A percentile compares a stretch with the other conserved stretches of the same genome.
phyloP scores from a whole-genome alignment of 2,797 vertebrate genomes.

The Tolypeutes matacus region DNA sequence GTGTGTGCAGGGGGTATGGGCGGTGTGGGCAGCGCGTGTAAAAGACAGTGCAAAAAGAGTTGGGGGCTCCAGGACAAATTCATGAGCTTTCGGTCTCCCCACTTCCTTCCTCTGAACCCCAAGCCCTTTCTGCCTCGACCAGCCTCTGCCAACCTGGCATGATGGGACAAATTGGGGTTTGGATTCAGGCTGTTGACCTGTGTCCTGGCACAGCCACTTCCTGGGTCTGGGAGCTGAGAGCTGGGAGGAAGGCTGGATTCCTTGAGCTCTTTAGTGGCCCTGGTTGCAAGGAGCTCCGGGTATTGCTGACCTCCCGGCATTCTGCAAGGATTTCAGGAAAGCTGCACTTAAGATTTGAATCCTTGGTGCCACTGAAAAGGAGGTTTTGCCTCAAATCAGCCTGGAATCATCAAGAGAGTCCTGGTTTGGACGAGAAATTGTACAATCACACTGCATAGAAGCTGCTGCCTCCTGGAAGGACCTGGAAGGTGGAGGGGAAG shows the following conservation, averaged over 20 bases:
- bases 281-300: background rate
- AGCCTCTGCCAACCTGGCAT: background rate
- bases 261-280: background rate
- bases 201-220: background rate
- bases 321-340: fast-evolving
- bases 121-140: background rate
- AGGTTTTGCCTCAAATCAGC: background rate
- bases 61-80: background rate
- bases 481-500: background rate
- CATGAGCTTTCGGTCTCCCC: background rate
- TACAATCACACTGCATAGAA: too few species aligned
- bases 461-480: background rate
- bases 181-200: fast-evolving
- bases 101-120: background rate
- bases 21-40: background rate
- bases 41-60: too few species aligned
- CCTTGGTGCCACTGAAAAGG: too few species aligned
- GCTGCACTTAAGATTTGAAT: background rate
- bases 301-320: too few species aligned
- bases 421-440: too few species aligned
- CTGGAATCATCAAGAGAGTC: background rate
- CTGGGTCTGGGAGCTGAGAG: background rate
- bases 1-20: background rate
- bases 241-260: fast-evolving
- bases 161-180: fast-evolving